phyloP scores from a whole-genome alignment of 2,888 invertebrate species.

The Morpho helenor region DNA sequence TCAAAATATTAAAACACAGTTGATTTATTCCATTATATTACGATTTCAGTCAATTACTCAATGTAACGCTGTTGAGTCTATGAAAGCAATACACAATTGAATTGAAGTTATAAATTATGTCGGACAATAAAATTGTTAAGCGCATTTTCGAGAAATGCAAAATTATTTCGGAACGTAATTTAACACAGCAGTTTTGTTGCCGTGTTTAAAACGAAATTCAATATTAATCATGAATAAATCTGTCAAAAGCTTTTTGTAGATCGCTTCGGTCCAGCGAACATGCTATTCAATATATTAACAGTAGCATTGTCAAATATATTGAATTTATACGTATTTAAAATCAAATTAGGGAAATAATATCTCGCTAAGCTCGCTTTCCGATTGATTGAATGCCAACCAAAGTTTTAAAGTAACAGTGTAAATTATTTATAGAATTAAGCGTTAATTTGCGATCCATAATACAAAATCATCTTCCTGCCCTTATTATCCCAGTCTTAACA shows the following conservation, averaged over 20 bases:
- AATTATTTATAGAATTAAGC: too few species aligned
- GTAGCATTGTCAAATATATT: neutral
- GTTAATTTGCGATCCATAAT: too few species aligned
- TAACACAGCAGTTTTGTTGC: conserved; percentile 25
- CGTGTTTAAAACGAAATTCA: conserved; percentile 39
- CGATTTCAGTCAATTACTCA: conserved; percentile 2
- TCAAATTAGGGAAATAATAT: too few species aligned
- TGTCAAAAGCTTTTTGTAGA: conserved; percentile 39
- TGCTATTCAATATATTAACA: conserved; percentile 23
- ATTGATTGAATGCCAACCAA: too few species aligned
- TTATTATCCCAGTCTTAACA: too few species aligned
- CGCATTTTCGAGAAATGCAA: conserved; percentile 17
- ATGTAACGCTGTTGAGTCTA: neutral
- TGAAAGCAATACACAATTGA: conserved; percentile 10
- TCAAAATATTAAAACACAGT: neutral
- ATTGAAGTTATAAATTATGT: conserved; percentile 21
- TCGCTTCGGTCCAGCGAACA: conserved; percentile 39
- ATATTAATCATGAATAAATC: conserved; percentile 41
- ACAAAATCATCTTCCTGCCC: too few species aligned
- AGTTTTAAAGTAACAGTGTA: too few species aligned
- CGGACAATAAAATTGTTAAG: conserved; percentile 15
- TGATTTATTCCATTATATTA: conserved; percentile 1
- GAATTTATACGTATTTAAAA: neutral
- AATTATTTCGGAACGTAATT: conserved; percentile 25
- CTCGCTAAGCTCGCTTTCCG: too few species aligned